Evolutionary conservation across 1,140 invertebrate species (phyloP), one percentile per base, ranked within the genome.

Genomic region (Glomeris maerens): DNA sequence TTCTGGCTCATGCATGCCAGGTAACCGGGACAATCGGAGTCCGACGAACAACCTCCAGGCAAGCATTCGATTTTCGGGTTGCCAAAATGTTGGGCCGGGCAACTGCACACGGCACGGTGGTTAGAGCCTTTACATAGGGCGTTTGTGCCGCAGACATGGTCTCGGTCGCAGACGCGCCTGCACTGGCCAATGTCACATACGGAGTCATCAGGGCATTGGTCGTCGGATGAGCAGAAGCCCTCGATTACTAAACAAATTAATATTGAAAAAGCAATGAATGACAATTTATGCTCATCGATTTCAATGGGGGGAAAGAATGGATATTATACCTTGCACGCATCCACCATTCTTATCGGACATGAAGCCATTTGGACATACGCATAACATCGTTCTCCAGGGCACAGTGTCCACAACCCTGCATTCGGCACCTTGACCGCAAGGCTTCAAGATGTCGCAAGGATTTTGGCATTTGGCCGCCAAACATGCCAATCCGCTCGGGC

Each of bases 31-130:
- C 59, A 60, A 5, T 60, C 59, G 23, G 62, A 58, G 48, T 63
- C 62, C 27, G 52, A 72, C 45, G 70, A 72, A 60, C 86, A 91
- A 66, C 65, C 49, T 49, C 59, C 58, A 22, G 50, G 76, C n/a
- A n/a, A n/a, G 61, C 89, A 93, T 63, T 89, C 83, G 25, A 83
- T 68, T 67, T 88, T 78, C 28, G 89, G 87, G 67, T 93, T 83
- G 55, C 89, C 89, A 45, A 82, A 83, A 67, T 81, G 86, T 38
- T 83, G 83, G 39, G 78, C 73, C 25, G 82, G 83, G 67, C 88
- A 92, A 55, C 74, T 74, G 61, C 87, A 92, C 7, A 76, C 77
- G 14, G 63, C 55, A 14, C 55, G 55, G 45, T 66, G 62, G 42
- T 63, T 62, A 26, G 52, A 67, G 0, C 81, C 78, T 14, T 77